Evolutionary conservation across 1,140 invertebrate species (phyloP), one percentile per base, ranked within the genome.

Genomic region (Luehdorfia chinensis): DNA sequence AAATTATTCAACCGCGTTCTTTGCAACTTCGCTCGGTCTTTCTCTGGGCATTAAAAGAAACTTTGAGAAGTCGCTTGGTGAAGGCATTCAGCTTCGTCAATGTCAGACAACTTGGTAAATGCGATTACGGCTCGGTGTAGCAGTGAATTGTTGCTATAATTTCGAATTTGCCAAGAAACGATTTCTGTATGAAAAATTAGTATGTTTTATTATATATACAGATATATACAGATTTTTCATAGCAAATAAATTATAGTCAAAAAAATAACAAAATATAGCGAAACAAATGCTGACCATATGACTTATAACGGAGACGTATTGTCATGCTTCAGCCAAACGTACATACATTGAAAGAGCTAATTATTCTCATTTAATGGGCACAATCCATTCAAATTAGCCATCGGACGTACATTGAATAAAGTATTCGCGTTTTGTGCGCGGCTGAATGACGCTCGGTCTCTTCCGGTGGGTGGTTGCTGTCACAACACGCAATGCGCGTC

Each of bases 381-480:
- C 65, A 72, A 81, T 79, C 71, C 81, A 83, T 86, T 84, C 75
- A 84, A 84, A 84, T 86, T 84, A 83, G 77, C 75, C 68, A 78
- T 79, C 61, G 66, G 71, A 75, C 60, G 72, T 75, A 50, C 62
- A 61, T 69, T 78, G 77, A 85, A 85, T 84, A 76, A 79, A 76
- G 67, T 70, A 80, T 79, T 84, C 71, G 78, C 81, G 77, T 81
- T 81, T 84, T 85, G 78, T 85, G 69, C 54, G 61, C 63, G 69
- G 55, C 69, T 86, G 79, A 86, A 86, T 83, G 79, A 84, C 75
- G 75, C 75, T 74, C 65, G 80, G 75, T 71, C 71, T 60, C 78
- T 86, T 86, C 83, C 83, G 83, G 79, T 86, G 83, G 83, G 83
- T 84, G 79, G 78, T 69, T 84, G 76, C 78, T 84, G 80, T 84